phyloP scores from a whole-genome alignment of 2,888 invertebrate species.

The Morinoia aosen region DNA sequence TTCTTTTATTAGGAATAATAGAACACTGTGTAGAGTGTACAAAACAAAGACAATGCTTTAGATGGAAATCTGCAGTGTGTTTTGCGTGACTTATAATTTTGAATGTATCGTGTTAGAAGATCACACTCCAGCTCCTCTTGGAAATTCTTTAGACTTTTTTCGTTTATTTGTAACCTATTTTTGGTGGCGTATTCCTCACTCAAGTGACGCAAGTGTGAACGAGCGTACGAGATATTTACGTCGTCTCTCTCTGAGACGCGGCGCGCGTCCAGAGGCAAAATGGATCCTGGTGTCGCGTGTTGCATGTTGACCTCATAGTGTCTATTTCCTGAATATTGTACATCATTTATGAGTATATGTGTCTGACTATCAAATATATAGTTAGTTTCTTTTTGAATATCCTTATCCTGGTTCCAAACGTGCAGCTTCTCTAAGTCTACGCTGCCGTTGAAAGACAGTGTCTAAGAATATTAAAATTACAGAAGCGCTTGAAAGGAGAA shows the following conservation, averaged over 20 bases:
- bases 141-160: background rate
- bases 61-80: background rate
- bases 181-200: background rate
- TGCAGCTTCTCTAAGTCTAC: background rate
- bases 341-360: slow-evolving; percentile 24
- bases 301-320: background rate
- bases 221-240: background rate
- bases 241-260: background rate
- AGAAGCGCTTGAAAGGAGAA: background rate
- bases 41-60: background rate
- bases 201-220: background rate
- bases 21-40: background rate
- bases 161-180: background rate
- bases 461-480: background rate
- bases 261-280: background rate
- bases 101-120: background rate
- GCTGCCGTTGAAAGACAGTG: background rate
- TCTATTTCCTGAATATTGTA: background rate
- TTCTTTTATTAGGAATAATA: background rate
- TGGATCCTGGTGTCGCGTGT: background rate
- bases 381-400: background rate
- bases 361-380: slow-evolving; percentile 34
- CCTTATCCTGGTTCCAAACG: background rate
- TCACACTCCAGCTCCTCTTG: background rate
- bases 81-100: background rate